phyloP scores from a whole-genome alignment of 2,888 invertebrate genomes.

The Hyposoter dolosus region DNA sequence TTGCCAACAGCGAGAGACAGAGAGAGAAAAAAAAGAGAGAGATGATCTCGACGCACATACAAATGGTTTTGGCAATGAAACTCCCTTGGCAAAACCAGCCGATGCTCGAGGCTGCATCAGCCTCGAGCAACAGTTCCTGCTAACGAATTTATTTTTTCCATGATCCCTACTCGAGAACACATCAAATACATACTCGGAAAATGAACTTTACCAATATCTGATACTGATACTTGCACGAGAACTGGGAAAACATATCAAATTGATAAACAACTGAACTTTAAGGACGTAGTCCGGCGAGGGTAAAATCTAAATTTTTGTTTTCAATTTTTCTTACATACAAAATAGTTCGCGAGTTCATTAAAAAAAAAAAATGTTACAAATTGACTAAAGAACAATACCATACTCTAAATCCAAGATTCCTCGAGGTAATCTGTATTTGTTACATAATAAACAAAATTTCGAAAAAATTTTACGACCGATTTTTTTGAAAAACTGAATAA shows the following conservation, averaged over 20 bases:
- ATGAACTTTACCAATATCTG: background rate
- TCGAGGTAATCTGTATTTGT: no score
- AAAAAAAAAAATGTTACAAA: no score
- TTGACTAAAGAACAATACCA: no score
- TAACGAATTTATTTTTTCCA: background rate
- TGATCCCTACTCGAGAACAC: background rate
- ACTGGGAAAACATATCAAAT: background rate
- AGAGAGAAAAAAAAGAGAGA: slow-evolving; percentile 9
- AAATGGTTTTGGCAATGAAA: background rate
- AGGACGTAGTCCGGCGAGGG: no score
- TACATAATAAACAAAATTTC: no score
- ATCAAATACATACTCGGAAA: background rate
- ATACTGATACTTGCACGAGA: background rate
- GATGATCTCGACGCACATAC: background rate
- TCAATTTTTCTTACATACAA: no score
- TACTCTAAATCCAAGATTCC: no score
- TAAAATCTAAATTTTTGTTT: no score
- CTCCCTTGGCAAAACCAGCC: background rate
- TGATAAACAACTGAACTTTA: background rate
- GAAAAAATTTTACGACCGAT: no score
- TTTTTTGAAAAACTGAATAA: no score
- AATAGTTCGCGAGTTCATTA: no score
- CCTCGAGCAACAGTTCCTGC: background rate
- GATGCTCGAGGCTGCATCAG: background rate
- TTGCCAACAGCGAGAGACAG: slow-evolving; percentile 1